phyloP scores from a whole-genome alignment of 2,113 vertebrate species.

The Passer domesticus region DNA sequence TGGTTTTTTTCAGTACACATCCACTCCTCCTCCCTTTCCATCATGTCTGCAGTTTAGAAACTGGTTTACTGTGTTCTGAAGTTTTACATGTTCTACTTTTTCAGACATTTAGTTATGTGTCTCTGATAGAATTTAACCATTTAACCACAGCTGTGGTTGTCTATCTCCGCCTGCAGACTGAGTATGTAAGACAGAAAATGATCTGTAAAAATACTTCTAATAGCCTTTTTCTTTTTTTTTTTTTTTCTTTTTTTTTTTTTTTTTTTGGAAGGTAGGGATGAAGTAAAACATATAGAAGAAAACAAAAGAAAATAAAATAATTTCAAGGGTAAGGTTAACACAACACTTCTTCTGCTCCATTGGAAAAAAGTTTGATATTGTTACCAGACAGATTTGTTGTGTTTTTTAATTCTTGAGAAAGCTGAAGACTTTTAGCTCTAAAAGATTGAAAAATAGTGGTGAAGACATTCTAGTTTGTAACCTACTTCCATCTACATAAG shows the following conservation, averaged over 20 bases:
- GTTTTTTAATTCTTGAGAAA: not conserved
- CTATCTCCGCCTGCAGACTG: not conserved
- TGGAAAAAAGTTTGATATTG: not conserved
- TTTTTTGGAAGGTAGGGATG: not conserved
- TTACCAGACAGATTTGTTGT: accelerated
- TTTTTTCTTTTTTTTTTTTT: too few relatives aligned
- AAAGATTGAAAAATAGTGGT: not conserved
- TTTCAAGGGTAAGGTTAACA: not conserved
- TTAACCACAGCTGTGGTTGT: not conserved
- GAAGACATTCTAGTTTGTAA: not conserved
- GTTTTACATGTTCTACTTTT: not conserved
- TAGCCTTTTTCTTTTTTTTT: too few relatives aligned
- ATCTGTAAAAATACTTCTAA: not conserved
- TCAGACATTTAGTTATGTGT: accelerated
- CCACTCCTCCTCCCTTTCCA: not conserved
- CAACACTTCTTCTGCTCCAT: not conserved
- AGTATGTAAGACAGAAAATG: not conserved
- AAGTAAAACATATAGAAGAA: not conserved
- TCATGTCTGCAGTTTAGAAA: not conserved
- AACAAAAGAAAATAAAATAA: not conserved
- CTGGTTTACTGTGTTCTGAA: not conserved
- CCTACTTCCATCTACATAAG: not conserved
- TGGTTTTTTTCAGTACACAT: not conserved
- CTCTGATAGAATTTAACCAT: not conserved
- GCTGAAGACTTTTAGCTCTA: not conserved